A percentile compares a stretch with the other conserved stretches of the same genome.
Evolutionary conservation across 2,888 invertebrate species (phyloP).

Genomic region (Galeopsomyia nigrocyanea): DNA sequence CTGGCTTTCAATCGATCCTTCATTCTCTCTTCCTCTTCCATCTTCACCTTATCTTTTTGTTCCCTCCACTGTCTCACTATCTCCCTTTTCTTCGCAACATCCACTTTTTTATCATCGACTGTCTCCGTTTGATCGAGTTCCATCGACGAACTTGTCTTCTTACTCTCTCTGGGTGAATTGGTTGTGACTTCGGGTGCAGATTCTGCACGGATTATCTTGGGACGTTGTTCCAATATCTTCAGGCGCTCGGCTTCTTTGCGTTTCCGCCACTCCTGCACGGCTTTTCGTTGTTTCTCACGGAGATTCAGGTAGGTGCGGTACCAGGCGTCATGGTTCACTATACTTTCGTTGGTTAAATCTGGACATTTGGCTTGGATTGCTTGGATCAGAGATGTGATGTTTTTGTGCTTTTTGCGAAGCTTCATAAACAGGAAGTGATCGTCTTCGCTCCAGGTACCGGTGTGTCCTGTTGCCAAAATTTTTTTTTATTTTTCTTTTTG

Average conservation of each 20-base stretch:
- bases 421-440: conserved; percentile 63
- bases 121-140: too few species aligned
- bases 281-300: conserved; percentile 66
- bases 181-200: too few species aligned
- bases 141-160: too few species aligned
- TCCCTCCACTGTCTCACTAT: conserved; percentile 60
- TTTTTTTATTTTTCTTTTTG: too few species aligned
- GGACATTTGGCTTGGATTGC: conserved; percentile 61
- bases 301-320: conserved; percentile 68
- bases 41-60: conserved; percentile 55
- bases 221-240: too few species aligned
- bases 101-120: neutral
- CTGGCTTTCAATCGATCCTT: conserved; percentile 48
- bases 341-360: conserved; percentile 62
- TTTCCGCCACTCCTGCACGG: conserved; percentile 69
- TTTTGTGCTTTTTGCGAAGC: conserved; percentile 56
- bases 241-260: conserved; percentile 48
- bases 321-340: conserved; percentile 71
- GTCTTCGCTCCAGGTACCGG: conserved; percentile 61
- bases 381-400: conserved; percentile 55
- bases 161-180: too few species aligned
- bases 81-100: conserved; percentile 53
- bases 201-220: too few species aligned
- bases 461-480: conserved; percentile 56
- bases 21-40: conserved; percentile 55